phyloP scores from a whole-genome alignment of 2,888 invertebrate species.

The Megastigmus dorsalis region DNA sequence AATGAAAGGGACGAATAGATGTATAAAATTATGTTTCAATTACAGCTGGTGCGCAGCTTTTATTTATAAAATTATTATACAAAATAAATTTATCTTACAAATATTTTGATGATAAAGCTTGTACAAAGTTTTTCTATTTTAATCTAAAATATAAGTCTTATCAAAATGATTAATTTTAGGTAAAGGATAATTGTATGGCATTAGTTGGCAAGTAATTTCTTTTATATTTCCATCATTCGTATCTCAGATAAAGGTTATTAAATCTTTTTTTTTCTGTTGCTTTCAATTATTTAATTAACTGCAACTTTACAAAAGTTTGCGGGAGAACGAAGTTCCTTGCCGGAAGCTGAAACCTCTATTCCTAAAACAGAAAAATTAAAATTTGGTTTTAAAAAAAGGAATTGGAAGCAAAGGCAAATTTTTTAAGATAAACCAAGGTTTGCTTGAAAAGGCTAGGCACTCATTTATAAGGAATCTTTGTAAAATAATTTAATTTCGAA shows the following conservation, averaged over 20 bases:
- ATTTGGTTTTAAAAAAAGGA: constrained; percentile 35
- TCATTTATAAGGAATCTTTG: constrained; percentile 68
- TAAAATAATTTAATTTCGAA: constrained; percentile 36
- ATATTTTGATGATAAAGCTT: constrained; percentile 34
- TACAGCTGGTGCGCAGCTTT: constrained; percentile 56
- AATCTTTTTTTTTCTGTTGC: constrained; percentile 17
- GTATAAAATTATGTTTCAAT: constrained; percentile 55
- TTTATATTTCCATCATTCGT: no score
- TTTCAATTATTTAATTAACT: constrained; percentile 29
- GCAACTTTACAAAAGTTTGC: constrained; percentile 7
- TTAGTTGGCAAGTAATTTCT: constrained; percentile 11
- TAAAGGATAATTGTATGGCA: no score
- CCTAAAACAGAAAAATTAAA: constrained; percentile 68
- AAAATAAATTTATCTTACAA: constrained; percentile 54
- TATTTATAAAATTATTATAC: constrained; percentile 54
- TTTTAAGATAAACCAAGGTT: constrained; percentile 25
- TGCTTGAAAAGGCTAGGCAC: constrained; percentile 61
- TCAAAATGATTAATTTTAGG: not conserved
- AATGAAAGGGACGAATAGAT: constrained; percentile 74
- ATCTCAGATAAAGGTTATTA: not conserved
- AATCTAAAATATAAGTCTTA: not conserved
- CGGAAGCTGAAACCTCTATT: constrained; percentile 70
- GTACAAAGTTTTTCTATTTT: constrained; percentile 21
- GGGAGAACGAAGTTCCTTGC: constrained; percentile 66
- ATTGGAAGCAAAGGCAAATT: not conserved